A percentile compares a stretch with the other conserved stretches of the same genome.
phyloP scores from a whole-genome alignment of 2,113 vertebrate species.

The Tringa solitaria region DNA sequence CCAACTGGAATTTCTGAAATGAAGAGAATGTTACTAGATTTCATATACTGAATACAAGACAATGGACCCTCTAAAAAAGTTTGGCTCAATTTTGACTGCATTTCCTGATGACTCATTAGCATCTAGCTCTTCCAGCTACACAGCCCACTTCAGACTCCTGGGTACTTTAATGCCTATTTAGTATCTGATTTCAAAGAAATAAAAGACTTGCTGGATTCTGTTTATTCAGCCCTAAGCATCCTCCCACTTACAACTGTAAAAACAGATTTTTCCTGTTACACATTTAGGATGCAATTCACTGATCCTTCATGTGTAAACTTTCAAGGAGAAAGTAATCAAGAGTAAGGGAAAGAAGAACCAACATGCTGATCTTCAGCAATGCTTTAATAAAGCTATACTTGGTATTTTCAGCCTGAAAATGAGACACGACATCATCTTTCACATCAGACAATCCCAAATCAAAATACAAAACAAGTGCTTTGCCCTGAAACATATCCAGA shows the following conservation, averaged over 20 bases:
- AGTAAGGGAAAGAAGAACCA: not conserved
- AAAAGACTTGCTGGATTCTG: not conserved
- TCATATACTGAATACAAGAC: not conserved
- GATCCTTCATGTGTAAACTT: not conserved
- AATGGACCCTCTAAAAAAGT: not conserved
- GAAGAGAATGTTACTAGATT: not conserved
- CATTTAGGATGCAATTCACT: not conserved
- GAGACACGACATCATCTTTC: not conserved
- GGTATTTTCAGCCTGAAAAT: not conserved
- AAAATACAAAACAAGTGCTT: not conserved
- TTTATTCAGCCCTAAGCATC: not conserved
- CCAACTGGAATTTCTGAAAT: conserved; percentile 91
- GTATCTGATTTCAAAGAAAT: not conserved
- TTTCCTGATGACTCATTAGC: not conserved
- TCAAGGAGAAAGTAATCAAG: not conserved
- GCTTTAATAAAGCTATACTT: not conserved
- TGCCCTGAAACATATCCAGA: not conserved
- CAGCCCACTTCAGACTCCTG: not conserved
- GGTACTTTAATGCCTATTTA: not conserved
- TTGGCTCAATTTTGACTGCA: not conserved
- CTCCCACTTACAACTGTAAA: not conserved
- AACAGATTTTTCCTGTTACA: not conserved
- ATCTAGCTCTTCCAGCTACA: not conserved
- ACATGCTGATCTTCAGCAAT: not conserved
- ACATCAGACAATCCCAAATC: not conserved